phyloP scores from a whole-genome alignment of 2,797 vertebrate species.

The Carduelis carduelis region DNA sequence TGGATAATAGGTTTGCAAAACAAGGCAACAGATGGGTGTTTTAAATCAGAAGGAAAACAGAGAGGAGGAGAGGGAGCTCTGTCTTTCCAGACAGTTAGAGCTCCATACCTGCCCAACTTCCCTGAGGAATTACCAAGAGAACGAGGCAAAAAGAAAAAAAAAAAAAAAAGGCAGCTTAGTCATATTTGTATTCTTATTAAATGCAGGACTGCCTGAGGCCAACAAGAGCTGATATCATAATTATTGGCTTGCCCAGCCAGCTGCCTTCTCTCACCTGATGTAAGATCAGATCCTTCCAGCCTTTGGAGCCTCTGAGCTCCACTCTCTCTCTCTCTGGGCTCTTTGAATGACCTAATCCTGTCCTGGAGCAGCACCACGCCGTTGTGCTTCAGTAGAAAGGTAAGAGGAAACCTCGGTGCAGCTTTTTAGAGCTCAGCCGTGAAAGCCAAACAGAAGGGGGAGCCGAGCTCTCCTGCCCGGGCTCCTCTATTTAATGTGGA shows the following conservation, averaged over 20 bases:
- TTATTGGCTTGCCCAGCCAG: conserved; percentile 81
- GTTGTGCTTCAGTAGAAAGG: conserved; percentile 85
- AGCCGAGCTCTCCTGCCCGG: conserved; percentile 42
- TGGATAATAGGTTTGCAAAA: conserved; percentile 50
- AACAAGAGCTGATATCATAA: conserved; percentile 82
- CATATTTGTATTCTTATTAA: conserved; percentile 76
- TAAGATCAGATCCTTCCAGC: conserved; percentile 81
- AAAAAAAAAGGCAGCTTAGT: conserved; percentile 74
- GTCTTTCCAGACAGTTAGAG: conserved; percentile 67
- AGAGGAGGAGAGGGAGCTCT: conserved; percentile 3
- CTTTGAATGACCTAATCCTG: conserved; percentile 70
- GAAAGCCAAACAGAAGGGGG: conserved; percentile 72
- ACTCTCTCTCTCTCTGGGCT: conserved; percentile 58
- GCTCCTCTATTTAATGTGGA: conserved; percentile 67
- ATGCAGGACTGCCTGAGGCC: conserved; percentile 76
- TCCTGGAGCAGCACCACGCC: conserved; percentile 69
- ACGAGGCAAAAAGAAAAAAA: conserved; percentile 14
- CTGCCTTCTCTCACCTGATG: conserved; percentile 81
- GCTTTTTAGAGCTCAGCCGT: conserved; percentile 71
- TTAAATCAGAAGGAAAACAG: conserved; percentile 46
- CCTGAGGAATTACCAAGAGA: conserved; percentile 55
- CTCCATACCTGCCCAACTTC: conserved; percentile 70
- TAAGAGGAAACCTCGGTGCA: conserved; percentile 79
- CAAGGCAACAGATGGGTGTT: conserved; percentile 24
- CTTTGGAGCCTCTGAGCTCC: conserved; percentile 78